Evolutionary conservation across 2,888 invertebrate genomes (phyloP).

Genomic region (Acanthosepion lycidas): DNA sequence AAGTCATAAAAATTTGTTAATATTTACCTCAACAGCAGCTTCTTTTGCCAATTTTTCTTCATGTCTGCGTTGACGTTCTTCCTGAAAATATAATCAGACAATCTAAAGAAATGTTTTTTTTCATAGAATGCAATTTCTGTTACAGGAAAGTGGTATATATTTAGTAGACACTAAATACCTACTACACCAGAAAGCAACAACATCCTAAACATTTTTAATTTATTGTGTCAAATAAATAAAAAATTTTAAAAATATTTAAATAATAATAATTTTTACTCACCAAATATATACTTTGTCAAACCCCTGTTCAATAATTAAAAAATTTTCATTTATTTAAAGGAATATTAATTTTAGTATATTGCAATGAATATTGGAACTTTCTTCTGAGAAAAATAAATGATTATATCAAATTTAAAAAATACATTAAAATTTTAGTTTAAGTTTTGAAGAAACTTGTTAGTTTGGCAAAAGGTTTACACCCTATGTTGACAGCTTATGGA

Average conservation of each 20-base stretch:
- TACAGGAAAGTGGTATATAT: neutral
- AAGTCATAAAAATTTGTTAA: neutral
- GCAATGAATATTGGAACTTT: neutral
- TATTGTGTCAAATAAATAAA: neutral
- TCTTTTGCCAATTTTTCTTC: conserved; percentile 97
- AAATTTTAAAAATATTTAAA: neutral
- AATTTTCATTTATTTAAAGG: neutral
- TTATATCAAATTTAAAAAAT: neutral
- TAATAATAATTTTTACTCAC: neutral
- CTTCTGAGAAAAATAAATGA: neutral
- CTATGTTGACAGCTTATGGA: neutral
- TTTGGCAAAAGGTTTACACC: neutral
- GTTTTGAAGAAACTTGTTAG: neutral
- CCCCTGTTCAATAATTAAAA: neutral
- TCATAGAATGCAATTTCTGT: neutral
- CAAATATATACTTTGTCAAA: neutral
- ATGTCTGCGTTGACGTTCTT: conserved; percentile 87
- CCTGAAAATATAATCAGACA: conserved; percentile 78
- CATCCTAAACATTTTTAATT: neutral
- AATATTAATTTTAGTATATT: neutral
- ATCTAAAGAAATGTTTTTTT: neutral
- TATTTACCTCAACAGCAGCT: conserved; percentile 86
- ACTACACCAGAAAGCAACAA: too few species aligned
- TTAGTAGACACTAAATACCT: neutral
- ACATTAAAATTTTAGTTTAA: neutral